Evolutionary conservation across 1,140 invertebrate genomes (phyloP).

Genomic region (Temnothorax nylanderi): DNA sequence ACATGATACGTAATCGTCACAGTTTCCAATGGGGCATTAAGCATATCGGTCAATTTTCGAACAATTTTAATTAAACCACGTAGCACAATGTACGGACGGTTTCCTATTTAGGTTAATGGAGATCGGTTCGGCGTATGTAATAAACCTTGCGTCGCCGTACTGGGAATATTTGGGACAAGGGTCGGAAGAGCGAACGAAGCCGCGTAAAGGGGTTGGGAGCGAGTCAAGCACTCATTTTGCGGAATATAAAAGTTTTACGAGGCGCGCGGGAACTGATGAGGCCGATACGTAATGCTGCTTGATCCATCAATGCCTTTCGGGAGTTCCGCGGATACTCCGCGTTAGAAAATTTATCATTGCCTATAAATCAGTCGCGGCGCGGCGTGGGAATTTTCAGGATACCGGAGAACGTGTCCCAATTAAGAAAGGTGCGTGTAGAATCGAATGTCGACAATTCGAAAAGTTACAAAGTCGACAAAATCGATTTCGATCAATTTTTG

Average conservation of each 20-base stretch:
- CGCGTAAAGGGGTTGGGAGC: background rate
- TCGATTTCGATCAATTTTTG: background rate
- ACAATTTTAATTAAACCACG: constrained; percentile 61
- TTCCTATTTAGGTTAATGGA: constrained; percentile 5
- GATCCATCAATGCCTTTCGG: constrained; percentile 78
- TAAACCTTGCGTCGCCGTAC: constrained; percentile 56
- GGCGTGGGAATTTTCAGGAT: constrained; percentile 48
- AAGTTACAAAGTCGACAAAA: background rate
- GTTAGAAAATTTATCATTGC: constrained; percentile 74
- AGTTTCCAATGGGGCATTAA: constrained; percentile 43
- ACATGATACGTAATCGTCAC: background rate
- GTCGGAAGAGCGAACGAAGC: background rate
- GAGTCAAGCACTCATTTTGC: constrained; percentile 68
- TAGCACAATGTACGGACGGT: background rate
- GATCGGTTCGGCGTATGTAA: constrained; percentile 53
- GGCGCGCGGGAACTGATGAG: constrained; percentile 69
- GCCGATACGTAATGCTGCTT: constrained; percentile 73
- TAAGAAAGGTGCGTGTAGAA: constrained; percentile 8
- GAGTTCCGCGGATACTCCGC: constrained; percentile 48
- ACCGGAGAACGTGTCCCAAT: constrained; percentile 17
- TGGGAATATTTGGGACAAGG: constrained; percentile 56
- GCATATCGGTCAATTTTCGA: constrained; percentile 40
- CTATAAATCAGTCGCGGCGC: constrained; percentile 73
- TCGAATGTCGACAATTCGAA: background rate
- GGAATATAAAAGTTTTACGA: constrained; percentile 78